Percentiles rank a stretch among this genome's conserved stretches.
Conservation (phyloP, 2,113 vertebrate species). For the Megalops atlanticus region DNA sequence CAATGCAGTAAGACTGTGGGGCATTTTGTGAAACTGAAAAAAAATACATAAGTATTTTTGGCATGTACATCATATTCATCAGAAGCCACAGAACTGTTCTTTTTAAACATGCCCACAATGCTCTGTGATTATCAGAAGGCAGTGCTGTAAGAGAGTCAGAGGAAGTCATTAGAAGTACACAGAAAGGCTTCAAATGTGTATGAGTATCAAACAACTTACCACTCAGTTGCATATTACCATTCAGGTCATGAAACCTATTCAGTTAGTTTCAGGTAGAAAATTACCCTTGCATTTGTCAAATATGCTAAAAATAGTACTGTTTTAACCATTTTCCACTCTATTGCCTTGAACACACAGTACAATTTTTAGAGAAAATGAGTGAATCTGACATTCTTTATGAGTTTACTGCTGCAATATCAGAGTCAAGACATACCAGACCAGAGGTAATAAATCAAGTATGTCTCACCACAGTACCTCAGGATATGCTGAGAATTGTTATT, state of each 20-base stretch:
- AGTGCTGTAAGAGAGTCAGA: not conserved
- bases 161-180: not conserved
- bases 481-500: too few species aligned
- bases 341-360: not conserved
- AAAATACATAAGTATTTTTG: not conserved
- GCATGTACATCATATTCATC: not conserved
- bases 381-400: not conserved
- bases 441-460: too few species aligned
- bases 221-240: not conserved
- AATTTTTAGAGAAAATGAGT: not conserved
- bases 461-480: too few species aligned
- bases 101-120: conserved; percentile 1
- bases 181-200: not conserved
- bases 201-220: not conserved
- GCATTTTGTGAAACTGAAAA: conserved; percentile 7
- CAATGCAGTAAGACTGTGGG: conserved; percentile 7
- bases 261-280: not conserved
- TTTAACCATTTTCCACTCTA: not conserved
- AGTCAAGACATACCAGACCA: too few species aligned
- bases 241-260: not conserved
- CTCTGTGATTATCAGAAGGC: not conserved
- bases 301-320: not conserved
- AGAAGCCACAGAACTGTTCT: not conserved
- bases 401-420: not conserved
- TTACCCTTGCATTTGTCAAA: not conserved